These are phyloP conservation scores for Thripadectes ignobilis DNA, from an alignment of 2,797 vertebrate species.

Conservation along the genomic window DNA sequence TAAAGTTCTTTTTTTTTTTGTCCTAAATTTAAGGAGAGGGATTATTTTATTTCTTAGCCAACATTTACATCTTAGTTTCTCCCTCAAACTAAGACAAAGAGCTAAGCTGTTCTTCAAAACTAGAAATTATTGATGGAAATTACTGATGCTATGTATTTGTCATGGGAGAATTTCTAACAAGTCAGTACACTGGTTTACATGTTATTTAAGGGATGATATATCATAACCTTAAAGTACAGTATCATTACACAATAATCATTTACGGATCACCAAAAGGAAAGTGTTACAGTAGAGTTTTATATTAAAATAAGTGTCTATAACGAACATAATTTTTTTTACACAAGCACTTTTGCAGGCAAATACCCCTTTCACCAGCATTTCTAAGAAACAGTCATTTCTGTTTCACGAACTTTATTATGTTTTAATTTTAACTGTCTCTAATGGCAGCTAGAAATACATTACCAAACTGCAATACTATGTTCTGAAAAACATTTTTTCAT, in stretches of 20 bases:
- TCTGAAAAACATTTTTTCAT: conserved; percentile 39
- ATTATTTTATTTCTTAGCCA: too few species aligned
- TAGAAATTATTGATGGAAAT: not conserved
- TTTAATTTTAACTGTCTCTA: conserved; percentile 15
- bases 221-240: not conserved
- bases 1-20: too few species aligned
- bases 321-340: not conserved
- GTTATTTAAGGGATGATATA: not conserved
- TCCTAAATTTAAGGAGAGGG: too few species aligned
- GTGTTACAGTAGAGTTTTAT: not conserved
- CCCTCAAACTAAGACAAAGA: too few species aligned
- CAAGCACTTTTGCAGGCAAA: not conserved
- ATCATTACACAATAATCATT: not conserved
- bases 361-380: not conserved
- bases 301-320: not conserved
- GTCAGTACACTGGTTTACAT: not conserved
- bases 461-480: conserved; percentile 1
- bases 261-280: not conserved
- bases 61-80: too few species aligned
- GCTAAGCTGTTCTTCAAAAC: not conserved
- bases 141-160: not conserved
- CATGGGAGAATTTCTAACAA: not conserved
- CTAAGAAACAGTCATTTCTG: not conserved
- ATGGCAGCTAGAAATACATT: conserved; percentile 17
- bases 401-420: not conserved